Evolutionary conservation across 2,888 invertebrate genomes (phyloP).

Genomic region (Venusia cambrica): DNA sequence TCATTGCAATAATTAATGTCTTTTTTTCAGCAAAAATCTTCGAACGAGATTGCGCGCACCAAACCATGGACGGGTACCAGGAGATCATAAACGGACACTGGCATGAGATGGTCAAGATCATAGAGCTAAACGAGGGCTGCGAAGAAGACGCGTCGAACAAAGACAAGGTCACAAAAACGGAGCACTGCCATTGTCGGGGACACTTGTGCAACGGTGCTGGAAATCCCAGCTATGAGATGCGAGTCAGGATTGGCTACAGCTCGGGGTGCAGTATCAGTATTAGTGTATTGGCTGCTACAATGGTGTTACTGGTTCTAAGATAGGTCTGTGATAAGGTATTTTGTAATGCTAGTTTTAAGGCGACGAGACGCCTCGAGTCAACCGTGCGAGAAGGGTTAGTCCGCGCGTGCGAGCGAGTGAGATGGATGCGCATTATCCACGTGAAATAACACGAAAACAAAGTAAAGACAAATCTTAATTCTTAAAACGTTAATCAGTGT

Average conservation of each 20-base stretch:
- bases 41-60: conserved; percentile 86
- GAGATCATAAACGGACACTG: conserved; percentile 79
- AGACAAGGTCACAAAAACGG: conserved; percentile 76
- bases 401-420: no score
- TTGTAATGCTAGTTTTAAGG: conserved; percentile 8
- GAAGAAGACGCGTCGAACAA: conserved; percentile 77
- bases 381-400: no score
- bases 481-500: no score
- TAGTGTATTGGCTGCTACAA: conserved; percentile 2
- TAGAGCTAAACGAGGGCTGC: conserved; percentile 85
- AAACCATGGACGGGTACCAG: conserved; percentile 82
- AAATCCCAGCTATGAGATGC: not conserved
- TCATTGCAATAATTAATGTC: no score
- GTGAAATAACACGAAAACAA: no score
- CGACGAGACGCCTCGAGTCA: no score
- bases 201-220: conserved; percentile 83
- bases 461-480: no score
- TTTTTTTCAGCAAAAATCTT: conserved; percentile 45
- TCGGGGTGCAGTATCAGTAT: not conserved
- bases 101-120: conserved; percentile 77
- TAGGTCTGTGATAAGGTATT: conserved; percentile 17
- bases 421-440: no score
- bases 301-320: conserved; percentile 7
- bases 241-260: not conserved
- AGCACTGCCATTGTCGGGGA: conserved; percentile 88